Base-by-base conservation (phyloP, 2,888 invertebrate species). In the Plagodis pulveraria region DNA sequence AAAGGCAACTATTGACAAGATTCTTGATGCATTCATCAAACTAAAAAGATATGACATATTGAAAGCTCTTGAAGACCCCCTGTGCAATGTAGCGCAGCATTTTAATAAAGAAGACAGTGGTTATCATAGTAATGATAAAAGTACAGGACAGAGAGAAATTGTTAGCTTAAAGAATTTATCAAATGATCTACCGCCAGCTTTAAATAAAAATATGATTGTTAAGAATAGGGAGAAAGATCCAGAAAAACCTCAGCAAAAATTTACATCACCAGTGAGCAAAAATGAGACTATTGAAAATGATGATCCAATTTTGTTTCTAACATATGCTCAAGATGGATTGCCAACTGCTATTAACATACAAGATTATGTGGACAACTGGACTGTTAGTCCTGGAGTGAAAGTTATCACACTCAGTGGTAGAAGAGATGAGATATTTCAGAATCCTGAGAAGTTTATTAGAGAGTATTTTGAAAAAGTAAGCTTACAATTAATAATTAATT, bases 401-500 rank as follows among this genome's bases (percentile, higher is more conserved):
- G 82, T 91, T 11, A 73, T 93, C 43, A 91, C 89, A 51, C 80
- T 94, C 7, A 89, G 89, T 73, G 89, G 93, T 62, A 92, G 86
- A 72, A 89, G 84, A 66, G 89, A 91, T 64, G 87, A 92, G 63
- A 90, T 94, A 6, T 91, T 88, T 66, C 89, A 89, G 69, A 93
- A 90, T 72, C 93, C 93, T 51, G 93, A 93, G 64, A 93, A 92
- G 64, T 94, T 91, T 66, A 93, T 94, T 33, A 87, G 93, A 45
- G 92, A 94, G 75, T 92, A 93, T 77, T 93, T 94, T 77, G 91
- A 92, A 77, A 94, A 94, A 86, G 94, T 94, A 74, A 47, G 8
- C 36, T 38, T 38, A 38, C 38, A 38, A 4, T 38, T 38, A 4
- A 38, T 38, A 38, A 9, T n/a, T n/a, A 9, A 8, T n/a, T n/a